Base-by-base conservation (phyloP, 2,888 invertebrate genomes). In the Meliscaeva auricollis region DNA sequence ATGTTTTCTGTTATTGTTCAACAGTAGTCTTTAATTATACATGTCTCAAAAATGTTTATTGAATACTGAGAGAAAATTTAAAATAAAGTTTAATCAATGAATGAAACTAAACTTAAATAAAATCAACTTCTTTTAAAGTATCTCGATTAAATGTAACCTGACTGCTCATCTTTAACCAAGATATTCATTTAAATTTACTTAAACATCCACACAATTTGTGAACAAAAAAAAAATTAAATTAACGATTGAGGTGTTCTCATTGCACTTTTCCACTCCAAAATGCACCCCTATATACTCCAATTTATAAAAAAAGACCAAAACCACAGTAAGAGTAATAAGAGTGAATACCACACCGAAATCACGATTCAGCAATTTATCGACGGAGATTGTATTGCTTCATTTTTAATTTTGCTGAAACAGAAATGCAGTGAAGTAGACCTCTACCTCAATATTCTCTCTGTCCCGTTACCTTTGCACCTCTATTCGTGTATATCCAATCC, bases 331-430 rank as follows among this genome's bases (percentile, higher is more conserved):
- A n/a, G 62, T 60, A 62, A 62, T 60, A 60, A 69, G 75, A 73
- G 15, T 44, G 56, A 38, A 73, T n/a, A n/a, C 70, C 74, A 9
- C 38, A 68, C 48, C 41, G 38, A 60, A 52, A 79, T 79, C 84
- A 79, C 84, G 79, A 75, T 74, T 78, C 83, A 79, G 64, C 84
- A 84, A 79, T 79, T 84, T 72, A 32, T 60, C 72, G 30, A 9
- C 38, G 44, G 48, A 75, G 46, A 58, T 69, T 78, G 69, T 72
- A 75, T 75, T 84, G 84, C 84, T 84, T 79, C 62, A 84, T 79
- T 84, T 84, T 84, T 84, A 75, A 79, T 84, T 84, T 58, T 66
- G 69, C 68, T 46, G 54, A 38, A 62, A 48, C 70, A 69, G 69
- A 74, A 75, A 68, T 69, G 48, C 74, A 64, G 62, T 75, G 69